phyloP scores from a whole-genome alignment of 2,888 invertebrate species.

The Coleophora deauratella region DNA sequence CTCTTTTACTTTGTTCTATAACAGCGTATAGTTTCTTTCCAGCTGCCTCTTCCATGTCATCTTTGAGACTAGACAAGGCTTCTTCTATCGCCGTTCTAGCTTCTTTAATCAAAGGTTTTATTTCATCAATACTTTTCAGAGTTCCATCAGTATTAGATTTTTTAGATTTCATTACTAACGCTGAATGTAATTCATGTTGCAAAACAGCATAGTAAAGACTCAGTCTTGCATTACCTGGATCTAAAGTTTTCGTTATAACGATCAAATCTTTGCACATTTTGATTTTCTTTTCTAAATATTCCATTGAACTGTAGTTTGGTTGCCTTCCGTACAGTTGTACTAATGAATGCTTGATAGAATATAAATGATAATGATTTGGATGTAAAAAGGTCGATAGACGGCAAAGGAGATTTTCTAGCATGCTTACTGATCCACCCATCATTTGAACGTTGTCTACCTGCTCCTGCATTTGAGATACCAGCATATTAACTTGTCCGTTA shows the following conservation, averaged over 20 bases:
- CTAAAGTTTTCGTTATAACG: conserved; percentile 76
- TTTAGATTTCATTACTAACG: conserved; percentile 66
- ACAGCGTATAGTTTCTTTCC: conserved; percentile 69
- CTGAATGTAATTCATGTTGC: conserved; percentile 80
- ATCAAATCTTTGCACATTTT: conserved; percentile 79
- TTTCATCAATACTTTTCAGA: conserved; percentile 39
- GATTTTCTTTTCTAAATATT: conserved; percentile 77
- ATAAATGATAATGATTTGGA: conserved; percentile 88
- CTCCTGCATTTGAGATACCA: conserved; percentile 82
- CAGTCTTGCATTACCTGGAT: conserved; percentile 82
- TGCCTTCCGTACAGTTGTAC: conserved; percentile 86
- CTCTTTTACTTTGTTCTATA: conserved; percentile 57
- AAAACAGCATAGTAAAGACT: conserved; percentile 86
- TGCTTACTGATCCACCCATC: conserved; percentile 74
- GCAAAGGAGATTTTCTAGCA: conserved; percentile 77
- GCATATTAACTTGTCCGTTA: conserved; percentile 77
- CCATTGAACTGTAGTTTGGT: conserved; percentile 74
- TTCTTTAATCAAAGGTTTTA: conserved; percentile 53
- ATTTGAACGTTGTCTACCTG: conserved; percentile 81
- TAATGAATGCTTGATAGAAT: conserved; percentile 86
- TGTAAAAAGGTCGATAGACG: conserved; percentile 85
- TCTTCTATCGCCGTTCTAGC: conserved; percentile 54
- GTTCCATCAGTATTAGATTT: conserved; percentile 42
- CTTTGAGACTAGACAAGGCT: conserved; percentile 58
- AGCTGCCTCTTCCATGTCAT: conserved; percentile 69